Percentiles rank a stretch among this genome's conserved stretches.
phyloP scores from a whole-genome alignment of 2,888 invertebrate species.

The Drosophila nigricruria region DNA sequence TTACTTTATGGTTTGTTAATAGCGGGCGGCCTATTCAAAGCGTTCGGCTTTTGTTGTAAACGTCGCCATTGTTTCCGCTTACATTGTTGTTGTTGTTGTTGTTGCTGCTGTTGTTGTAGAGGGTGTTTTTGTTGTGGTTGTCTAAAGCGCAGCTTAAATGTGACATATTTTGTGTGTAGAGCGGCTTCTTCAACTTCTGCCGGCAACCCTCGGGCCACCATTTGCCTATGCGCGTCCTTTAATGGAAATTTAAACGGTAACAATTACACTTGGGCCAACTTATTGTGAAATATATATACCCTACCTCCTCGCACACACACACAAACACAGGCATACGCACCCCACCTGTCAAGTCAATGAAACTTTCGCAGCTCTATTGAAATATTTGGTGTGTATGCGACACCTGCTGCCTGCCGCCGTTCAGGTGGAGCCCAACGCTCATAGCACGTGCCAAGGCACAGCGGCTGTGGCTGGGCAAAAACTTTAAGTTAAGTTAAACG shows the following conservation, averaged over 20 bases:
- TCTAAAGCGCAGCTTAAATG: slow-evolving; percentile 70
- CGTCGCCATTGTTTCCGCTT: slow-evolving; percentile 57
- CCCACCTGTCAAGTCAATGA: slow-evolving; percentile 71
- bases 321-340: background rate
- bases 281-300: slow-evolving; percentile 28
- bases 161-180: slow-evolving; percentile 67
- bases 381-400: slow-evolving; percentile 50
- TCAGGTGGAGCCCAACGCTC: slow-evolving; percentile 6
- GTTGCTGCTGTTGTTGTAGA: slow-evolving; percentile 9
- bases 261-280: slow-evolving; percentile 72
- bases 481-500: slow-evolving; percentile 48
- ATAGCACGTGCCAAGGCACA: slow-evolving; percentile 50
- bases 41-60: slow-evolving; percentile 59
- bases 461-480: slow-evolving; percentile 35
- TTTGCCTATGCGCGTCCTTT: slow-evolving; percentile 66
- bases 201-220: slow-evolving; percentile 34
- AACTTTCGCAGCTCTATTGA: slow-evolving; percentile 70
- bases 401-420: slow-evolving; percentile 57
- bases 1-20: slow-evolving; percentile 82
- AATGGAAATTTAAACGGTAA: slow-evolving; percentile 80
- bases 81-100: slow-evolving; percentile 20
- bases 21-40: slow-evolving; percentile 71
- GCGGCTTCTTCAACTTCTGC: slow-evolving; percentile 23
- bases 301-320: background rate
- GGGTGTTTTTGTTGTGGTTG: slow-evolving; percentile 20